Base-by-base conservation (phyloP, 64 coral and sea anemone genomes). In the Actinia equina region DNA sequence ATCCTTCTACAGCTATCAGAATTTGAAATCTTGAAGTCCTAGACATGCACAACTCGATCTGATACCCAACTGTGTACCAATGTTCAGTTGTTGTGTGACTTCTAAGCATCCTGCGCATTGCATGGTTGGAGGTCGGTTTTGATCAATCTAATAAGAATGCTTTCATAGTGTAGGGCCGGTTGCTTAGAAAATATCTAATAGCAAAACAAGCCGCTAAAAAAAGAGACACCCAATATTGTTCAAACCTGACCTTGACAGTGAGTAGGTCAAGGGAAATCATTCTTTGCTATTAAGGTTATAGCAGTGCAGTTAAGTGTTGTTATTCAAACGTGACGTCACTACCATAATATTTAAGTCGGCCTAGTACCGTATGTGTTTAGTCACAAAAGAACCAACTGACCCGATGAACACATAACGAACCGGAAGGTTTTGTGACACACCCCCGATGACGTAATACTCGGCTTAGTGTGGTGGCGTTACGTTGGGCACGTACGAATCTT, bases 361-460 rank as follows among this genome's bases (percentile, higher is more conserved):
- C 59, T 65, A 65, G 62, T 65, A 37, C 30, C 30, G 30, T 37
- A 23, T 8, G 62, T 14, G 15, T 23, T 65, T 12, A 14, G 69
- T 74, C 3, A 30, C 69, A 30, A 30, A 23, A 74, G 23, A 11
- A 41, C 3, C 25, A n/a, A 25, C 27, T 74, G 69, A 74, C 69
- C 27, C 69, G 27, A 37, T 74, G 27, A 18, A 37, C 9, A 69
- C 63, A n/a, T 8, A 27, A 74, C 69, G 14, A 74, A 74, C 27
- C 69, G 69, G 69, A 74, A 74, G 69, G 27, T 42, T 74, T 25
- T 74, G n/a, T 74, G 27, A 27, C 69, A 74, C 69, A 74, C 69
- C 69, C 26, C n/a, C 13, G 0, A 74, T 74, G 26, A 74, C 69
- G 69, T 74, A 74, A 74, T 14, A 14, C n/a, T 14, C 7, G 25